phyloP scores from a whole-genome alignment of 2,797 vertebrate genomes.

The Pangasius mekongensis region DNA sequence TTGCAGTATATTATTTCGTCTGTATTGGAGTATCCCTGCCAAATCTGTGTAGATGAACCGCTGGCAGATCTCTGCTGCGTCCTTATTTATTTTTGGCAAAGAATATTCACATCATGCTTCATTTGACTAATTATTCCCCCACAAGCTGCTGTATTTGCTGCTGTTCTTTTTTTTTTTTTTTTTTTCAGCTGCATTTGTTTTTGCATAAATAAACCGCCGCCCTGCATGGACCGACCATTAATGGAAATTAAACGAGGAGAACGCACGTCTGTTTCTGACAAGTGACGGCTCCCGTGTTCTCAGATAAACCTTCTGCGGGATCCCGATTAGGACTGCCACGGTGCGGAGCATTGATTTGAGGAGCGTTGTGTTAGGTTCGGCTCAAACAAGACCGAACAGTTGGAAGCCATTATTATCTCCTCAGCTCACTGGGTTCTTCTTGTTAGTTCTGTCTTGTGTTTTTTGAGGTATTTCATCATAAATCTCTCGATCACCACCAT shows the following conservation, averaged over 20 bases:
- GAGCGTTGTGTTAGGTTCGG: constrained; percentile 42
- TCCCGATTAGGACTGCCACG: constrained; percentile 48
- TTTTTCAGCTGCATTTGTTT: constrained; percentile 24
- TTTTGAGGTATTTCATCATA: constrained; percentile 50
- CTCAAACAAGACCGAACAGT: constrained; percentile 50
- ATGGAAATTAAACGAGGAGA: constrained; percentile 49
- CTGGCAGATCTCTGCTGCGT: not conserved
- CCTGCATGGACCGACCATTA: constrained; percentile 39
- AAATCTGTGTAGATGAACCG: not conserved
- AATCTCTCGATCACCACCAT: constrained; percentile 24
- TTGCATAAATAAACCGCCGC: constrained; percentile 36
- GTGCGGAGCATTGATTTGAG: constrained; percentile 31
- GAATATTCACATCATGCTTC: constrained; percentile 20
- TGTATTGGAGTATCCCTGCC: not conserved
- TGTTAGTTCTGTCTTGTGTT: constrained; percentile 41
- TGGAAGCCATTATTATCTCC: constrained; percentile 48
- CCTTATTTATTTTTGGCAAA: constrained; percentile 24
- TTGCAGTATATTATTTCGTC: not conserved
- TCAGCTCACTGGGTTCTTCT: constrained; percentile 32
- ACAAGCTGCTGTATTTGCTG: constrained; percentile 23
- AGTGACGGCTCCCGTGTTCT: constrained; percentile 34
- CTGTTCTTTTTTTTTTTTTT: not conserved
- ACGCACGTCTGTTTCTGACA: constrained; percentile 31
- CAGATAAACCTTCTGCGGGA: constrained; percentile 31
- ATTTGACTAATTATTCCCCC: constrained; percentile 23